A percentile compares a stretch with the other conserved stretches of the same genome.
phyloP scores from a whole-genome alignment of 2,113 vertebrate species.

The Lycaon pictus region DNA sequence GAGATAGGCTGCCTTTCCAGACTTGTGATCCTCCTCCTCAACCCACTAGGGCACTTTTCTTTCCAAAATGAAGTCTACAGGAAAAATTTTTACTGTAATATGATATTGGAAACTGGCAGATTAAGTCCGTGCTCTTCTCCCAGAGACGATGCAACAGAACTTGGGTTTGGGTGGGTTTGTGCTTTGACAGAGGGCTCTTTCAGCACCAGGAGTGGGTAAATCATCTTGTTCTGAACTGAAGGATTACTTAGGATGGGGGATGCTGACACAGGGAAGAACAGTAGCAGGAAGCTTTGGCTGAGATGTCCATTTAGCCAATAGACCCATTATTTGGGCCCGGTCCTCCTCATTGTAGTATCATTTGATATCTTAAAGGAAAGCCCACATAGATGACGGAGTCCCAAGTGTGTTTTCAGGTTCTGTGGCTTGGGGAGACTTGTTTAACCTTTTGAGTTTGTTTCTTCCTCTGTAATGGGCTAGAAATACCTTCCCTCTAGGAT shows the following conservation, averaged over 20 bases:
- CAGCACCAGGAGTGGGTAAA: background rate
- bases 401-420: slow-evolving; percentile 24
- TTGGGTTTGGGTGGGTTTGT: background rate
- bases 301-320: background rate
- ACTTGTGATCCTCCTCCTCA: background rate
- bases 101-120: slow-evolving; percentile 1
- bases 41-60: background rate
- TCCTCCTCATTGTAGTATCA: background rate
- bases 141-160: background rate
- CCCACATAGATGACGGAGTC: background rate
- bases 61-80: slow-evolving; percentile 7
- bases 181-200: background rate
- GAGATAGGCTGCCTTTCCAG: background rate
- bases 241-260: background rate
- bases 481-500: background rate
- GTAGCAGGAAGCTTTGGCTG: background rate
- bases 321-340: background rate
- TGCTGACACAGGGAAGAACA: background rate
- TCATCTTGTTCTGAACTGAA: background rate
- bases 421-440: background rate
- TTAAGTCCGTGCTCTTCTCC: background rate
- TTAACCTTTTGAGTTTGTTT: slow-evolving; percentile 51
- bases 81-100: background rate
- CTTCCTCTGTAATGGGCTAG: background rate
- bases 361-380: slow-evolving; percentile 11